Conservation (phyloP, 2,888 invertebrate species). For the Drosophila niveifrons region DNA sequence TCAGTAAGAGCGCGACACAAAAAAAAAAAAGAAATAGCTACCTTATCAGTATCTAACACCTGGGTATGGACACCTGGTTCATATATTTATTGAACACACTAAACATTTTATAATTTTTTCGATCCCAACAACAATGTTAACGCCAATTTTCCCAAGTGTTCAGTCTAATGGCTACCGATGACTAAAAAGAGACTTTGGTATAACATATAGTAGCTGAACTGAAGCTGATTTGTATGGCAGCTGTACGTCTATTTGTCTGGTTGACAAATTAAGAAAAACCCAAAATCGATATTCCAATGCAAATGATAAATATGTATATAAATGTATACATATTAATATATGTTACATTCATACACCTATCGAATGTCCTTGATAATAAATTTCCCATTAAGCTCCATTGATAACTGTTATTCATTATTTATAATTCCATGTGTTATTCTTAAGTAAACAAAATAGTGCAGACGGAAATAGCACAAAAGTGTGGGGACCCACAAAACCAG, state of each 20-base stretch:
- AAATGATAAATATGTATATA: constrained; percentile 12
- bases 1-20: constrained; percentile 25
- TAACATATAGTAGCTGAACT: background rate
- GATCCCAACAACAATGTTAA: constrained; percentile 3
- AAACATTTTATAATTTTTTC: constrained; percentile 46
- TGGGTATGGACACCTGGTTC: constrained; percentile 70
- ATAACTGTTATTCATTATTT: constrained; percentile 37
- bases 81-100: constrained; percentile 52
- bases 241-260: background rate
- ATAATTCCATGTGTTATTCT: constrained; percentile 29
- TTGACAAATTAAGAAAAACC: constrained; percentile 15
- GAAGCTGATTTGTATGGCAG: background rate
- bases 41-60: constrained; percentile 68
- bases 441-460: constrained; percentile 29
- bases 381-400: constrained; percentile 20
- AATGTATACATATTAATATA: constrained; percentile 2
- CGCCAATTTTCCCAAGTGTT: background rate
- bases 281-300: constrained; percentile 45
- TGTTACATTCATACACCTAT: background rate
- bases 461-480: constrained; percentile 31
- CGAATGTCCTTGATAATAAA: constrained; percentile 35
- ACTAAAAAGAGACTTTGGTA: background rate
- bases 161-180: background rate
- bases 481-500: background rate
- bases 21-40: constrained; percentile 9